phyloP scores from a whole-genome alignment of 2,113 vertebrate species.

The Glaucidium brasilianum region DNA sequence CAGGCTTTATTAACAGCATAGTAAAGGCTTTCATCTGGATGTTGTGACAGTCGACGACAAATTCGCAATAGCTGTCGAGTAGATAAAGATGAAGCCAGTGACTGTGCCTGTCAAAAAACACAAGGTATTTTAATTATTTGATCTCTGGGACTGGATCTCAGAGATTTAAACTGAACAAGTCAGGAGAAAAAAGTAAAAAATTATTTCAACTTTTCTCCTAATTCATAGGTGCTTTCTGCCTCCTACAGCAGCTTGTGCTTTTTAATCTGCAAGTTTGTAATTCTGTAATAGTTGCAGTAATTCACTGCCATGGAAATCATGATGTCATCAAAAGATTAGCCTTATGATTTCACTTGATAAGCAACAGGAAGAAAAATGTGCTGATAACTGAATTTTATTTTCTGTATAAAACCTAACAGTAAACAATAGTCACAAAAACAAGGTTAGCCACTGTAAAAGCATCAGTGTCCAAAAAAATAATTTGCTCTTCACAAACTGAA shows the following conservation, averaged over 20 bases:
- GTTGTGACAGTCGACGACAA: slow-evolving; percentile 85
- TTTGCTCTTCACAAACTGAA: neutral
- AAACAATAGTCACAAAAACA: neutral
- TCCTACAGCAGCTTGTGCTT: neutral
- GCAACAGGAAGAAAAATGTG: neutral
- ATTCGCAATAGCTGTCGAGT: slow-evolving; percentile 92
- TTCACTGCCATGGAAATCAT: neutral
- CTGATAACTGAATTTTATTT: neutral
- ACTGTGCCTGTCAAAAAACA: slow-evolving; percentile 81
- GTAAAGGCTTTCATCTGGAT: slow-evolving; percentile 88
- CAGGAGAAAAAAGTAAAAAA: neutral
- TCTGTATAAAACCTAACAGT: neutral
- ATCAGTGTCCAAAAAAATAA: neutral
- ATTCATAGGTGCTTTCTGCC: neutral
- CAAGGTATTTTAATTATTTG: slow-evolving; percentile 8
- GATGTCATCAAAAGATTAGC: neutral
- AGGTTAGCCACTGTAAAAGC: neutral
- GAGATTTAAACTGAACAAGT: neutral
- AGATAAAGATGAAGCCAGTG: slow-evolving; percentile 90
- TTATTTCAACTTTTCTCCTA: neutral
- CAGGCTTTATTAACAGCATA: slow-evolving; percentile 91
- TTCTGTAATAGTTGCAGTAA: neutral
- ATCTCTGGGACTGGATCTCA: neutral
- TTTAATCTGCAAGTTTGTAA: neutral
- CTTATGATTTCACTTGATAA: neutral